Conservation (phyloP, 2,797 vertebrate species). For the Thalassophryne amazonica region DNA sequence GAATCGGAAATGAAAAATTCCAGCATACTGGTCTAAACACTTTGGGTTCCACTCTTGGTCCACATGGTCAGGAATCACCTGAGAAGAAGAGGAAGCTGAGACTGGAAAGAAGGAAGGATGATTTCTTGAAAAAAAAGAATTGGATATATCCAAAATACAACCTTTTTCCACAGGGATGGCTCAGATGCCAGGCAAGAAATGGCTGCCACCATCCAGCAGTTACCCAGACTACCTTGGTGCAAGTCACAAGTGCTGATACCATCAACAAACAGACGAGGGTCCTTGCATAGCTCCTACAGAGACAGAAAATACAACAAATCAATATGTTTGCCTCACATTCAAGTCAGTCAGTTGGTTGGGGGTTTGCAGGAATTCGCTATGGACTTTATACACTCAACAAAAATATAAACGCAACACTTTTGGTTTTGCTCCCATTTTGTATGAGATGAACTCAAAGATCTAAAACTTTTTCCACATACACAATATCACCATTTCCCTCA, state of each 20-base stretch:
- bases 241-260: constrained; percentile 86
- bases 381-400: too few relatives aligned
- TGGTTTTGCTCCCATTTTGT: too few relatives aligned
- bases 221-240: constrained; percentile 86
- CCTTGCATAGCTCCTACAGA: constrained; percentile 79
- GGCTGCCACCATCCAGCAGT: constrained; percentile 88
- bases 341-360: too few relatives aligned
- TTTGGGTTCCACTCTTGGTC: constrained; percentile 85
- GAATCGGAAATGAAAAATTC: constrained; percentile 85
- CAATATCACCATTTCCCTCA: too few relatives aligned
- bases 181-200: constrained; percentile 83
- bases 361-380: too few relatives aligned
- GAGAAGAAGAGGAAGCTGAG: background rate
- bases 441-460: too few relatives aligned
- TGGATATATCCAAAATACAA: background rate
- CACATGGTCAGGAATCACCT: constrained; percentile 82
- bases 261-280: constrained; percentile 83
- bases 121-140: background rate
- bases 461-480: too few relatives aligned
- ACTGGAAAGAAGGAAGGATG: background rate
- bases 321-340: too few relatives aligned
- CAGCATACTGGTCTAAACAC: constrained; percentile 66
- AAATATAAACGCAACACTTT: too few relatives aligned
- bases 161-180: constrained; percentile 81
- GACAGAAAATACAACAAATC: too few relatives aligned